Conservation (phyloP, 2,797 vertebrate species). For the Siniperca undulata region DNA sequence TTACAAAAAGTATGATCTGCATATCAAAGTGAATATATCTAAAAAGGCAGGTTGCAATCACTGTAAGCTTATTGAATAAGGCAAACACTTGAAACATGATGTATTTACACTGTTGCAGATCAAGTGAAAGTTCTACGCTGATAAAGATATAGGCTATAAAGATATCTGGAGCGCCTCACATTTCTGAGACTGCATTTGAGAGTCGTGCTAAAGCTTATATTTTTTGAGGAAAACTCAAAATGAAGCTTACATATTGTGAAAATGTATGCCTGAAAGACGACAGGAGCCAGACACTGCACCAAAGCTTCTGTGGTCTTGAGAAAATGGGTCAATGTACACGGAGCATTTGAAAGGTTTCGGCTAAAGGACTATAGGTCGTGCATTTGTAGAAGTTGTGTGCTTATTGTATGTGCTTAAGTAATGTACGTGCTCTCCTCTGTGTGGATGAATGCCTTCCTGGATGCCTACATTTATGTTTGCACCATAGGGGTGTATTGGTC, state of each 20-base stretch:
- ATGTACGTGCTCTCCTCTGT: constrained; percentile 38
- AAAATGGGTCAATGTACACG: constrained; percentile 40
- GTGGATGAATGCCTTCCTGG: constrained; percentile 26
- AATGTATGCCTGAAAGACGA: constrained; percentile 51
- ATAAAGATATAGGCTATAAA: constrained; percentile 68
- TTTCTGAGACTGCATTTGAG: constrained; percentile 58
- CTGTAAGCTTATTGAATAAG: constrained; percentile 87
- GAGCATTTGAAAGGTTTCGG: constrained; percentile 47
- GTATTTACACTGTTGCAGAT: constrained; percentile 80
- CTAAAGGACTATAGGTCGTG: constrained; percentile 53
- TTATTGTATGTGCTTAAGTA: constrained; percentile 33
- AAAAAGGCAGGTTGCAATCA: constrained; percentile 88
- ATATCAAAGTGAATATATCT: constrained; percentile 87
- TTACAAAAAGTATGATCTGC: constrained; percentile 86
- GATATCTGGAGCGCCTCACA: constrained; percentile 47
- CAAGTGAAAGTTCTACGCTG: constrained; percentile 67
- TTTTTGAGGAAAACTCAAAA: constrained; percentile 51
- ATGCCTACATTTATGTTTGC: constrained; percentile 14
- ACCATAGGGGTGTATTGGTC: background rate
- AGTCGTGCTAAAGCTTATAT: constrained; percentile 56
- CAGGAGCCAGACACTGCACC: constrained; percentile 47
- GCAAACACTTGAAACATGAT: constrained; percentile 80
- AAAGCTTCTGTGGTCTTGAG: constrained; percentile 26
- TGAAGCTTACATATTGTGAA: constrained; percentile 29
- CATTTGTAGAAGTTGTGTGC: constrained; percentile 58